Percentiles rank a stretch among this genome's conserved stretches.
These are phyloP conservation scores for Galerucella pusilla DNA, from an alignment of 2,888 invertebrate genomes.

Conservation along the genomic window DNA sequence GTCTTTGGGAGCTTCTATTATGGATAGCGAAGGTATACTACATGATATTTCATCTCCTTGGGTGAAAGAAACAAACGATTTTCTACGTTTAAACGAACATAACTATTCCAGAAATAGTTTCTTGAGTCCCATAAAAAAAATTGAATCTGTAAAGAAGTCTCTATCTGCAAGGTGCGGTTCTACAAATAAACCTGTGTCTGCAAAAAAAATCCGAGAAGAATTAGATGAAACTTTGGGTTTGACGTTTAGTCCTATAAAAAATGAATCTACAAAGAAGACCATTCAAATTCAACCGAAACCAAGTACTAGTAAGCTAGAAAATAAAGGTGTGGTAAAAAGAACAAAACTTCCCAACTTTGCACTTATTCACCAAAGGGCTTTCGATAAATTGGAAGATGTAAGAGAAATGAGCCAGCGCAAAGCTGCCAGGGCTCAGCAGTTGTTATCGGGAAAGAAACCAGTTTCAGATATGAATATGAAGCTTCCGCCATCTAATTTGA, in stretches of 20 bases:
- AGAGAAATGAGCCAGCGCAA: constrained; percentile 70
- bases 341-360: constrained; percentile 76
- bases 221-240: background rate
- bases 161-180: background rate
- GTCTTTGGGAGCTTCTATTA: constrained; percentile 31
- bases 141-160: background rate
- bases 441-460: constrained; percentile 59
- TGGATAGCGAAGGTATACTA: constrained; percentile 28
- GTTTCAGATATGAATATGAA: constrained; percentile 11
- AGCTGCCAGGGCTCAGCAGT: constrained; percentile 65
- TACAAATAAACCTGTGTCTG: background rate
- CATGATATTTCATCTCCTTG: constrained; percentile 32
- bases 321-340: constrained; percentile 25
- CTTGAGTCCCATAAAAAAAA: constrained; percentile 8
- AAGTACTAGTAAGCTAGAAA: constrained; percentile 4
- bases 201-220: background rate
- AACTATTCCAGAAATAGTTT: background rate
- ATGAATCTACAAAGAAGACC: background rate
- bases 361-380: constrained; percentile 74
- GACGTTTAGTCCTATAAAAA: background rate
- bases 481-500: constrained; percentile 3
- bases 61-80: constrained; percentile 9
- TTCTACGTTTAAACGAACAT: background rate
- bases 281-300: constrained; percentile 13
- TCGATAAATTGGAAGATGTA: constrained; percentile 76